These are phyloP conservation scores for Petroica traversi DNA, from an alignment of 2,113 vertebrate genomes.

Conservation along the genomic window DNA sequence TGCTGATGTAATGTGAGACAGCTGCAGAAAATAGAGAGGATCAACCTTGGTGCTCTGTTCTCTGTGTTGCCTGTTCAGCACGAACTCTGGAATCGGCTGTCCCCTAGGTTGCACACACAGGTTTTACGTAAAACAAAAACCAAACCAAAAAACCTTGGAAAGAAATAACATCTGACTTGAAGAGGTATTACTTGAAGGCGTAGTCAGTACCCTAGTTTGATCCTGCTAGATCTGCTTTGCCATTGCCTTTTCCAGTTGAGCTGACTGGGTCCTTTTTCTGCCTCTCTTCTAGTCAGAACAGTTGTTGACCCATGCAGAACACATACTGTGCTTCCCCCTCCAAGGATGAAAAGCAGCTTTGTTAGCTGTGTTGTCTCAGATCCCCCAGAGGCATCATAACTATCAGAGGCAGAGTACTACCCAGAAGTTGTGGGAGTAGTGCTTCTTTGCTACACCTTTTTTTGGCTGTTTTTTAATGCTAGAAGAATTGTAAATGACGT, in stretches of 20 bases:
- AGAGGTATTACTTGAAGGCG: not conserved
- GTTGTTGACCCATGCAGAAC: not conserved
- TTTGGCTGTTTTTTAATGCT: not conserved
- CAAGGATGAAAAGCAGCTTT: not conserved
- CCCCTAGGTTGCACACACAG: not conserved
- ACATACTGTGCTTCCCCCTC: not conserved
- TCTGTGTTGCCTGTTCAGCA: not conserved
- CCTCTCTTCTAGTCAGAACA: not conserved
- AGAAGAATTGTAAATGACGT: not conserved
- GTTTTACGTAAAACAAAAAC: not conserved
- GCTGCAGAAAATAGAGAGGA: not conserved
- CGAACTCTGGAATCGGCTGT: not conserved
- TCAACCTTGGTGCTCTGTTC: not conserved
- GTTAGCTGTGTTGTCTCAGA: not conserved
- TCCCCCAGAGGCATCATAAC: not conserved
- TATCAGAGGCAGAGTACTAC: not conserved
- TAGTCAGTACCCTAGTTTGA: not conserved
- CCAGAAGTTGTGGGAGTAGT: not conserved
- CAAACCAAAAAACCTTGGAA: not conserved
- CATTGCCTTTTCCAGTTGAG: not conserved
- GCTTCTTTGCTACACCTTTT: not conserved
- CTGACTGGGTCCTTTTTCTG: not conserved
- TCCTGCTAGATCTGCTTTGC: not conserved
- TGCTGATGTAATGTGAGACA: not conserved
- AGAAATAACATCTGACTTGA: not conserved